Base-by-base conservation (phyloP, 2,797 vertebrate species). In the Lycodopsis pacificus region DNA sequence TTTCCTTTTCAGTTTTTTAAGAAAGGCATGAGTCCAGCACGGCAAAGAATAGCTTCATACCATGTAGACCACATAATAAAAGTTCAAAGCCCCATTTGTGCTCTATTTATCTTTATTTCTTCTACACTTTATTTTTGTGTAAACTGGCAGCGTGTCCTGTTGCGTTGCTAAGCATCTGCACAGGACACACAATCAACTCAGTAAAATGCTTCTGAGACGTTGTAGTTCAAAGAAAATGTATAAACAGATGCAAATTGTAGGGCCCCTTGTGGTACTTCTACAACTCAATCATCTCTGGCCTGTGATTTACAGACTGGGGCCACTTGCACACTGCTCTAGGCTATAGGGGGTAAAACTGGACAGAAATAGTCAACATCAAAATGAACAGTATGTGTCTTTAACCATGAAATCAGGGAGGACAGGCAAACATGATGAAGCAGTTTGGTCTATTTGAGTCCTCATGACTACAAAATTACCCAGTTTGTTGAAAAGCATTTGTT, bases 351-450 rank as follows among this genome's bases (percentile, higher is more conserved):
- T 22, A 13, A 38, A 63, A 54, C 13, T 49, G 13, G 44, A 70
- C 9, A 57, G 44, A 53, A 71, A 14, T 5, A 15, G 32, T 20
- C 48, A 40, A 22, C 57, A 64, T 30, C 25, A 30, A 38, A 77
- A 71, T 61, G 95, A 95, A 9, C 83, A 89, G 0, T 94, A 93
- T 0, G 92, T 95, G 77, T 95, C 94, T 76, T 88, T 93, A 88
- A 96, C 86, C 40, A 95, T 94, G 49, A 81, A 0, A 94, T 82
- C 0, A 92, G 93, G 0, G 90, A 91, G 3, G 94, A 93, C 30
- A 15, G 94, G 95, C 94, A 65, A 95, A 96, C 22, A 84, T 17
- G 94, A 91, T 78, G 95, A 77, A 46, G 94, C 96, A 53, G 87
- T 71, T 63, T 85, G 46, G 0, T 95, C 93, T 94, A 95, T 96